Conservation (phyloP, 2,888 invertebrate genomes). For the Abscondita cerata region DNA sequence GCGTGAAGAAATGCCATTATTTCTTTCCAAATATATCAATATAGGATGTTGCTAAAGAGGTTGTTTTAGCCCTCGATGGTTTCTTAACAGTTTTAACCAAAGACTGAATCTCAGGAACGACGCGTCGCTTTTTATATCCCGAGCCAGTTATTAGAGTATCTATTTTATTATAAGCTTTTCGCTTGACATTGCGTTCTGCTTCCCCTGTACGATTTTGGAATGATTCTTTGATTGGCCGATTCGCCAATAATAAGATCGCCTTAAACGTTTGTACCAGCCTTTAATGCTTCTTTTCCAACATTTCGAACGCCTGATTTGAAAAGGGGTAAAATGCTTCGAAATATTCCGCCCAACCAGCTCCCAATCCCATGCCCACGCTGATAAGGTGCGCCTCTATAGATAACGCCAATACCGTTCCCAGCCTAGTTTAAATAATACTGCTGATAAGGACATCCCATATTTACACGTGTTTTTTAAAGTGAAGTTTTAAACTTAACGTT, state of each 20-base stretch:
- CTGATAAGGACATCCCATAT: constrained; percentile 10
- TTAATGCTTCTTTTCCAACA: neutral
- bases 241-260: neutral
- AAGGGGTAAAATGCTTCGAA: neutral
- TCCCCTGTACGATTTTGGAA: neutral
- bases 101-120: too few relatives aligned
- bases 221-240: neutral
- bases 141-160: too few relatives aligned
- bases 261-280: neutral
- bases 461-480: neutral
- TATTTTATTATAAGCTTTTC: too few relatives aligned
- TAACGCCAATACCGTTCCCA: constrained; percentile 12
- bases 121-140: too few relatives aligned
- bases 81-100: too few relatives aligned
- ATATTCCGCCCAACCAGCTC: constrained; percentile 4
- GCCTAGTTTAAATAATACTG: constrained; percentile 12
- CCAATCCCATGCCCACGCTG: constrained; percentile 19
- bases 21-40: too few relatives aligned
- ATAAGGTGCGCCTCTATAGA: constrained; percentile 16
- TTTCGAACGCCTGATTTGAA: neutral
- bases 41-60: too few relatives aligned
- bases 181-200: neutral
- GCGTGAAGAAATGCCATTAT: too few relatives aligned
- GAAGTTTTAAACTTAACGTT: constrained; percentile 9
- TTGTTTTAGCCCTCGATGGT: too few relatives aligned